These are phyloP conservation scores for Cyphomyrmex costatus DNA, from an alignment of 1,140 invertebrate species.

Conservation along the genomic window DNA sequence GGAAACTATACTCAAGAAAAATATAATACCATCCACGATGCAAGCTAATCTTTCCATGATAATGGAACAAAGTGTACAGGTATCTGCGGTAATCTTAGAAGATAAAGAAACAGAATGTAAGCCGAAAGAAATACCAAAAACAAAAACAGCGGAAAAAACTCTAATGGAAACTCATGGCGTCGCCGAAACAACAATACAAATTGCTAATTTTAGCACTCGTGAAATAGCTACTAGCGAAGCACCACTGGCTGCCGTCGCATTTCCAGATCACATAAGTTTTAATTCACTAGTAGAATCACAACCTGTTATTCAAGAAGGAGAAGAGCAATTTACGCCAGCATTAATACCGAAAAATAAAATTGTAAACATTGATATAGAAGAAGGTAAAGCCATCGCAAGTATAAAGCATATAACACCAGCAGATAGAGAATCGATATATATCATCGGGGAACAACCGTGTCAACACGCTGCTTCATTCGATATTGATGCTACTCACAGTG, in stretches of 20 bases:
- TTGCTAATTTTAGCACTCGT: conserved; percentile 74
- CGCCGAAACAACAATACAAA: conserved; percentile 81
- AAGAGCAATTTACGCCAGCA: conserved; percentile 80
- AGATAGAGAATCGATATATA: conserved; percentile 81
- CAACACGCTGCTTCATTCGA: conserved; percentile 71
- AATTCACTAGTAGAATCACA: conserved; percentile 73
- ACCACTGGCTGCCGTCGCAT: conserved; percentile 63
- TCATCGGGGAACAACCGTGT: conserved; percentile 65
- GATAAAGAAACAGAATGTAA: conserved; percentile 86
- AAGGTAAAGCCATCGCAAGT: conserved; percentile 74
- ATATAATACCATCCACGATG: conserved; percentile 77
- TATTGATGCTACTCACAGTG: conserved; percentile 71
- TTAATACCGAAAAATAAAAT: conserved; percentile 79
- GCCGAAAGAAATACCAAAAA: conserved; percentile 77
- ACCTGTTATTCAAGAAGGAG: conserved; percentile 82
- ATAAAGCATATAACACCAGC: conserved; percentile 79
- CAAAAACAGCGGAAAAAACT: conserved; percentile 78
- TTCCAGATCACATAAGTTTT: conserved; percentile 72
- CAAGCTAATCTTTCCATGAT: conserved; percentile 80
- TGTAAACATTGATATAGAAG: conserved; percentile 81
- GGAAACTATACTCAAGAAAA: conserved; percentile 78
- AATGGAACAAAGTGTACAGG: conserved; percentile 80
- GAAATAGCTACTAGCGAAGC: conserved; percentile 70
- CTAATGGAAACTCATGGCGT: conserved; percentile 79
- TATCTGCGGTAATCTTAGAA: conserved; percentile 82